Conservation (phyloP, 2,113 vertebrate species). For the Rhadina sibilatrix region DNA sequence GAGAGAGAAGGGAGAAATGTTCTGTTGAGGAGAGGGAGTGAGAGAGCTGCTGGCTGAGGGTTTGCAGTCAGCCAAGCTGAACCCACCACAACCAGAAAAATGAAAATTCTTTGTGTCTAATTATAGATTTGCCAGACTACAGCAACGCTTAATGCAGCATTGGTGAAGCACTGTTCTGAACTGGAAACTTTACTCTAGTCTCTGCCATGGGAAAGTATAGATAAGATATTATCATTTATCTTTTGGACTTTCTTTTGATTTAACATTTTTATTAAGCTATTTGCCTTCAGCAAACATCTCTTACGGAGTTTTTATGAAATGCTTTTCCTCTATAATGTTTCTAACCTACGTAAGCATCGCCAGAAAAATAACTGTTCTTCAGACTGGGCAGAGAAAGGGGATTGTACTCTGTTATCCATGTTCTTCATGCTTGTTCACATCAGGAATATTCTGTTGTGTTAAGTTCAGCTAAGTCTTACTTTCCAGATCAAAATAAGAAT, state of each 20-base stretch:
- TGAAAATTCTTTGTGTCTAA: not conserved
- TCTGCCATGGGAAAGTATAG: not conserved
- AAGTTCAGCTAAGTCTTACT: not conserved
- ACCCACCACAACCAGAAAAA: not conserved
- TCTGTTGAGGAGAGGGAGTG: not conserved
- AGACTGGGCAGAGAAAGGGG: not conserved
- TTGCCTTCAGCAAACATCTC: constrained; percentile 16
- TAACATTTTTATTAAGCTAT: constrained; percentile 23
- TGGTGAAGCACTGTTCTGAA: not conserved
- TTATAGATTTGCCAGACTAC: not conserved
- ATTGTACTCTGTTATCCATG: not conserved
- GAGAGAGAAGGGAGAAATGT: not conserved
- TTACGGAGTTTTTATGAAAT: not conserved
- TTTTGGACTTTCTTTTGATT: not conserved
- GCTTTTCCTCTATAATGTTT: not conserved
- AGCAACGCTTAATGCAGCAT: not conserved
- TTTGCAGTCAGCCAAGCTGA: not conserved
- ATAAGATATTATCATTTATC: not conserved
- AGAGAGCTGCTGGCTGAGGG: not conserved
- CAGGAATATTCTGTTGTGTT: not conserved
- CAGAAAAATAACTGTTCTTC: not conserved
- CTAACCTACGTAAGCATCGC: not conserved
- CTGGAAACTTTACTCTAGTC: not conserved
- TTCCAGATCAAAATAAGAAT: not conserved
- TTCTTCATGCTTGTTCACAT: not conserved